Conservation (phyloP, 2,797 vertebrate species). For the Falco biarmicus region DNA sequence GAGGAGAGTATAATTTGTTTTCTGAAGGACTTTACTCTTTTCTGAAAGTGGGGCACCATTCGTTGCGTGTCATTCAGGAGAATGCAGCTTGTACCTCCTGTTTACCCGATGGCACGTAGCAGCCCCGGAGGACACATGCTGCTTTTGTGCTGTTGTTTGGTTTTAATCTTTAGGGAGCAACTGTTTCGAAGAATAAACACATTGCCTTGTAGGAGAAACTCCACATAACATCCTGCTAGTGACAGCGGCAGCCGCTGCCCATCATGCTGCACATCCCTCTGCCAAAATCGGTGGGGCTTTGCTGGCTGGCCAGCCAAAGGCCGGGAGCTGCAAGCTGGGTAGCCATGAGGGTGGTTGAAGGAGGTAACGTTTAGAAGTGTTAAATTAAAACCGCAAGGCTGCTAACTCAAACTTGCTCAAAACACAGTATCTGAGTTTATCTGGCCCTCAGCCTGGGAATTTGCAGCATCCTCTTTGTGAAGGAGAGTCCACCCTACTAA, state of each 20-base stretch:
- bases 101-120: neutral
- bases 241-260: conserved; percentile 43
- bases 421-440: neutral
- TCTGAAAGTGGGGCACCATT: neutral
- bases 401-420: neutral
- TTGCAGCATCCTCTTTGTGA: neutral
- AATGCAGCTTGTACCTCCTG: neutral
- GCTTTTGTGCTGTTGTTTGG: conserved; percentile 6
- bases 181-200: conserved; percentile 46
- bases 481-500: neutral
- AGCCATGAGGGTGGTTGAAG: neutral
- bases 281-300: neutral
- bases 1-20: neutral
- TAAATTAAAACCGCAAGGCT: neutral
- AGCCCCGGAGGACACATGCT: neutral
- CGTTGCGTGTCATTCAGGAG: neutral
- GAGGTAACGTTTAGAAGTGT: neutral
- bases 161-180: conserved; percentile 58
- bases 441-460: neutral
- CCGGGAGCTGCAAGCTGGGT: neutral
- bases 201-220: conserved; percentile 17
- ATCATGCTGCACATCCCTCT: neutral
- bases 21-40: neutral
- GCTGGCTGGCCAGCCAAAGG: neutral
- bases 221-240: conserved; percentile 16